Evolutionary conservation across 2,888 invertebrate genomes (phyloP), one percentile per base, ranked within the genome.

Genomic region (Caenorhabditis sp.): DNA sequence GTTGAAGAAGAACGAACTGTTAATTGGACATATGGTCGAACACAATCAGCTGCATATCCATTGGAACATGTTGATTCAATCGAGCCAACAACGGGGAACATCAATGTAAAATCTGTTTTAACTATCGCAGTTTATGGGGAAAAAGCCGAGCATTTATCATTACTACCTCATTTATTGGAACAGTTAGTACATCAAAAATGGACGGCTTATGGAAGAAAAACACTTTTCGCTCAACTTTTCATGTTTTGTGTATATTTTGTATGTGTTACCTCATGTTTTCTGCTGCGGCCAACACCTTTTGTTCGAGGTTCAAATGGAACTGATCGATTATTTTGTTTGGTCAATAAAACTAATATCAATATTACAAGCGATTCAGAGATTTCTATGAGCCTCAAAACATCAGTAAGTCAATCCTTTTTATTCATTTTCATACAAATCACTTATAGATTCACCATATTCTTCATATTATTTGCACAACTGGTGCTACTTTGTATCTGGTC

Each of bases 21-120:
- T 79, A 95, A 95, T 88, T 97, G 97, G 97, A 95, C 95, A 88
- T 93, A 95, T 79, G 95, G 95, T 88, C 89, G 89, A 76, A 94
- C 97, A 4, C 95, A 95, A 0, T 97, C 96, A 88, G 96, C 97
- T 0, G 97, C 96, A 0, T 97, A 97, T 89, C 97, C 97, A 0
- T 89, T 97, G 58, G 82, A 83, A 57, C 83, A 94, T 89, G 93
- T 97, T 31, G 97, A 99, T 87, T 97, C 97, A 0, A 97, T 97
- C 74, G 94, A 95, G 85, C 92, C 93, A 1, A 92, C 92, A 85
- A 94, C 93, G 5, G 95, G 95, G 5, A 92, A 93, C 76, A 95
- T 97, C 17, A 94, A 94, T 88, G 94, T 94, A 88, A 93, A 94
- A 87, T 97, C 97, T 0, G 97, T 95, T 0, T 90, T 97, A 25